Percentiles rank a stretch among this genome's conserved stretches.
phyloP scores from a whole-genome alignment of 2,888 invertebrate species.

The Dione vanillae region DNA sequence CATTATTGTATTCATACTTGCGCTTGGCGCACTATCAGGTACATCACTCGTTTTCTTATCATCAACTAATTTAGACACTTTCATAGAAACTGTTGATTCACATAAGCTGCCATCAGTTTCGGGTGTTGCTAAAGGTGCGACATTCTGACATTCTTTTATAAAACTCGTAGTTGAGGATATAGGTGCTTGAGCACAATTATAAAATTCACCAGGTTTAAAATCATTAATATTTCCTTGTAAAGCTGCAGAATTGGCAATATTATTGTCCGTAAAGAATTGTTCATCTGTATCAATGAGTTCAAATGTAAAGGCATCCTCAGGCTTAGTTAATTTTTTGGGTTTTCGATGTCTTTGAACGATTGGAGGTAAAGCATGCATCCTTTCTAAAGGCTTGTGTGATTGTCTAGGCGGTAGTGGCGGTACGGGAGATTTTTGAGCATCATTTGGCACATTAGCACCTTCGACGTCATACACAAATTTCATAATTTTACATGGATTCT shows the following conservation, averaged over 20 bases:
- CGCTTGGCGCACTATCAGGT: constrained; percentile 71
- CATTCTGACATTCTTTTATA: constrained; percentile 69
- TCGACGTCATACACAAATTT: constrained; percentile 82
- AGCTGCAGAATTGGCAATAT: constrained; percentile 74
- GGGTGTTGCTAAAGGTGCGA: constrained; percentile 85
- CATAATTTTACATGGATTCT: constrained; percentile 84
- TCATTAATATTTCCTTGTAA: constrained; percentile 73
- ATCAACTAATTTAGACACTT: constrained; percentile 75
- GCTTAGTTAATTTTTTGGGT: constrained; percentile 85
- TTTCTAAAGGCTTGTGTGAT: constrained; percentile 90
- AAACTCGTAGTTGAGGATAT: constrained; percentile 72
- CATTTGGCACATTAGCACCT: constrained; percentile 74
- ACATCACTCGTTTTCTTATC: constrained; percentile 74
- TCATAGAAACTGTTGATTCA: constrained; percentile 81
- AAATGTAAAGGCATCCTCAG: constrained; percentile 92
- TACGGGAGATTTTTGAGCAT: constrained; percentile 86
- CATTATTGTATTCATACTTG: constrained; percentile 83
- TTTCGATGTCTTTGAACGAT: constrained; percentile 88
- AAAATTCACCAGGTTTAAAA: constrained; percentile 81
- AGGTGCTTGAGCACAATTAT: constrained; percentile 70
- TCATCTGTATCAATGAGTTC: constrained; percentile 94
- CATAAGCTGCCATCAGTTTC: constrained; percentile 85
- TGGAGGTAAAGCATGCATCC: constrained; percentile 89
- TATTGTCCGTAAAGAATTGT: constrained; percentile 80
- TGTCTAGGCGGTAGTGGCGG: constrained; percentile 89